Evolutionary conservation across 2,888 invertebrate species (phyloP).

Genomic region (Melikaiella ostensackeni): DNA sequence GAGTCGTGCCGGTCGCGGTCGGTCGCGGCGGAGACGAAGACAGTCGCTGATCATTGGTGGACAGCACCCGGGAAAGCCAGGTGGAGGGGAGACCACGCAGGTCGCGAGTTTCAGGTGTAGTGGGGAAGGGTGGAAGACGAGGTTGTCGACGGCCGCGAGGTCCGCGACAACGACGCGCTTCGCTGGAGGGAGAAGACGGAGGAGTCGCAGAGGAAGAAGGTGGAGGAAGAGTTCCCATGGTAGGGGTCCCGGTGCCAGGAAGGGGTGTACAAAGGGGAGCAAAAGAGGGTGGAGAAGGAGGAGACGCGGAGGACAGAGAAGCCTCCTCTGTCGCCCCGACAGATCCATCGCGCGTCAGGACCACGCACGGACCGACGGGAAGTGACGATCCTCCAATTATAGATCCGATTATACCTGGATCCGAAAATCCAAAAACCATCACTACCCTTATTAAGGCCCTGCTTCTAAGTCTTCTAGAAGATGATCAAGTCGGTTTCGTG

Average conservation of each 20-base stretch:
- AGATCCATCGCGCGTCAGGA: conserved; percentile 67
- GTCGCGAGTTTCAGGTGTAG: conserved; percentile 64
- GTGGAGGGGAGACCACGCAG: conserved; percentile 66
- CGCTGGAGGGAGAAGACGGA: conserved; percentile 47
- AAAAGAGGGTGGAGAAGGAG: conserved; percentile 50
- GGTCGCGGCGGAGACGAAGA: conserved; percentile 62
- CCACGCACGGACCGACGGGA: conserved; percentile 60
- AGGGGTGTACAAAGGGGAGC: conserved; percentile 41
- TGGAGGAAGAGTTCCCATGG: conserved; percentile 49
- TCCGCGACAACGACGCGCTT: conserved; percentile 57
- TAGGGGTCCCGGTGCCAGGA: conserved; percentile 47
- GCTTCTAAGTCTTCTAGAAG: background rate
- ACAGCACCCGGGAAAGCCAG: conserved; percentile 62
- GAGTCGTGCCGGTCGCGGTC: conserved; percentile 51
- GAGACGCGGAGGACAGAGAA: conserved; percentile 66
- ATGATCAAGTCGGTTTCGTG: background rate
- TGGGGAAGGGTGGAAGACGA: conserved; percentile 60
- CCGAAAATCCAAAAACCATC: too few relatives aligned
- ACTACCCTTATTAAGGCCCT: too few relatives aligned
- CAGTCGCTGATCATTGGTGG: conserved; percentile 76
- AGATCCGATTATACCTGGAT: background rate
- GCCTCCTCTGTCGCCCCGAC: conserved; percentile 69
- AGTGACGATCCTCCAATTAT: conserved; percentile 39
- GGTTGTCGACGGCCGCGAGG: conserved; percentile 51
- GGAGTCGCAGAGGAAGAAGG: conserved; percentile 52